Conservation (phyloP, 2,797 vertebrate species). For the Fringilla coelebs region DNA sequence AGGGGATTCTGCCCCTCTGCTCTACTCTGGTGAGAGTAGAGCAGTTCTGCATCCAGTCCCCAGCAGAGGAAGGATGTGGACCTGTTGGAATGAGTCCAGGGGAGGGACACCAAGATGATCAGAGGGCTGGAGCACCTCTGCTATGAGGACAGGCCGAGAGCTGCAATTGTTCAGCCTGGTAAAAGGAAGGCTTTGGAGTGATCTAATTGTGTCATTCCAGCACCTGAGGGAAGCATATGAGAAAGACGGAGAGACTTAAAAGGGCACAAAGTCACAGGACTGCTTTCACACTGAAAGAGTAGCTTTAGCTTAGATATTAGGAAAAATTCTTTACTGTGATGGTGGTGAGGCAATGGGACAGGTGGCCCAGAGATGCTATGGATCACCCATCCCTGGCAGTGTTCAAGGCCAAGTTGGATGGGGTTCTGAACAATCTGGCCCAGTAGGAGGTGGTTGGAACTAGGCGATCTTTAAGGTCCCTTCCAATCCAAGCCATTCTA, state of each 20-base stretch:
- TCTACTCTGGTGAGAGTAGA: not conserved
- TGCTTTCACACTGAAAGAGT: not conserved
- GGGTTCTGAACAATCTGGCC: not conserved
- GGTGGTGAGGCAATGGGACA: not conserved
- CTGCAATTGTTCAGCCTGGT: not conserved
- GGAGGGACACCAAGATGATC: not conserved
- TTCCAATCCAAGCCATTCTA: not conserved
- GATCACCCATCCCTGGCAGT: not conserved
- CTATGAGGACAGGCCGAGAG: not conserved
- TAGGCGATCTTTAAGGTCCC: not conserved
- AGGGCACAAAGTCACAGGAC: not conserved
- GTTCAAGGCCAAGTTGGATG: not conserved
- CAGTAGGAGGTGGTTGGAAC: not conserved
- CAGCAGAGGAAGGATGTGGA: not conserved
- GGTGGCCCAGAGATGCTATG: not conserved
- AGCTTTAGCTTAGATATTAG: not conserved
- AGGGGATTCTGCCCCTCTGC: not conserved
- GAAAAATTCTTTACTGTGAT: not conserved
- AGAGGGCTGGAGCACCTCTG: not conserved
- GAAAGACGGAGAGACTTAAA: not conserved
- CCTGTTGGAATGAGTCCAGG: fast-evolving
- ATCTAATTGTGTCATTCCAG: not conserved
- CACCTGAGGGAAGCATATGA: not conserved
- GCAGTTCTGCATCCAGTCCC: not conserved
- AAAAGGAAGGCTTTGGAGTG: not conserved